Base-by-base conservation (phyloP, 2,888 invertebrate species). In the Campoplex nolae region DNA sequence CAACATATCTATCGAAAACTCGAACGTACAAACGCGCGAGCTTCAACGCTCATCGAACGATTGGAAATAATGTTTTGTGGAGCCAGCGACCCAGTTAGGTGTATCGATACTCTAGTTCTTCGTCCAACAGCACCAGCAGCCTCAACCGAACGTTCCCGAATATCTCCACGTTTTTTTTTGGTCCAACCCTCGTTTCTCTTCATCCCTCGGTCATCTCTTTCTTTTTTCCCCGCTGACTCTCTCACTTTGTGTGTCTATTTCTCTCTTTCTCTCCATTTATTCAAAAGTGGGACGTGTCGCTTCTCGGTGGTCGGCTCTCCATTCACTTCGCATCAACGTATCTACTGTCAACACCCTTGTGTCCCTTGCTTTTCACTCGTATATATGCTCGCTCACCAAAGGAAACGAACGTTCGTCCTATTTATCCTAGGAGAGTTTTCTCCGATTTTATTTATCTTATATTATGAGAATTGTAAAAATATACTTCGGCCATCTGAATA, bases 51-150 rank as follows among this genome's bases (percentile, higher is more conserved):
- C 81, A 83, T 86, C 83, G 84, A 84, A 79, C 86, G 77, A 71
- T 77, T 71, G 81, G 56, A 88, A 88, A 81, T 81, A 78, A 88
- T 88, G 81, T 86, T 86, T 88, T 82, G 84, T 84, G 78, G 28
- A 75, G 70, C 84, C 86, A 38, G 58, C 83, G 88, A 88, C 86
- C 88, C 84, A 86, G 88, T 88, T 88, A 82, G 84, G 70, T 84
- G 82, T 85, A 87, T 85, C 82, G 85, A 87, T 79, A 82, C 87
- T 71, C 74, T 75, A 56, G 78, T 70, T 73, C 76, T 65, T 76
- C 68, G 79, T 62, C 48, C 45, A 76, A 78, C 84, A 73, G 77
- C 48, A 51, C 78, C 84, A 73, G 77, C 48, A 51, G 54, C 70
- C 32, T 83, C 86, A 16, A 68, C 83, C 75, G 58, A 83, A 75